Evolutionary conservation across 1,140 invertebrate species (phyloP), one percentile per base, ranked within the genome.

Genomic region (Leptinotarsa texana): DNA sequence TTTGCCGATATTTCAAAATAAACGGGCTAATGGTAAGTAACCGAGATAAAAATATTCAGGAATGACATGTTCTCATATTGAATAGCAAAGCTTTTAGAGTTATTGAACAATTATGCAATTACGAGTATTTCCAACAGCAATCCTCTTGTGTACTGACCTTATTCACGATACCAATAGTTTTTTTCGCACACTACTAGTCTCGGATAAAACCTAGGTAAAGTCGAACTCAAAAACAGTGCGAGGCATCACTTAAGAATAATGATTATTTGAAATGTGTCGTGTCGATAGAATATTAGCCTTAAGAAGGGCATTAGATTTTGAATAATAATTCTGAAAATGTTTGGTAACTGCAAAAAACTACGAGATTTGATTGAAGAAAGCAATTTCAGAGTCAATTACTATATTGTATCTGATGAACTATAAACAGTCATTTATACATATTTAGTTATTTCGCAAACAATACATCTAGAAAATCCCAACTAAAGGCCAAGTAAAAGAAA

Each of bases 201-300:
- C 72, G 51, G 57, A 73, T 73, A 66, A 75, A 72, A 83, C 79
- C 80, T 83, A 83, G 80, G 80, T 82, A 82, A 80, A 83, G 80
- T 81, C 82, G 74, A 82, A 81, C 77, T 79, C 63, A 77, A 75
- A 76, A 74, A 80, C 57, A 76, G 80, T 80, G 80, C 78, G 78
- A 79, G 76, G 80, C 80, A 48, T 70, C 57, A 57, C n/a, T 57
- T 61, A 17, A 17, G 51, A 47, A n/a, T 42, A 69, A 33, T 70
- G n/a, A 57, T 48, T n/a, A 69, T 47, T 69, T 47, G 67, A 69
- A 57, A 70, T 24, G 69, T 70, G 51, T 70, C 22, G 69, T 57
- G 49, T 70, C 49, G 18, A 18, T 68, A 68, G 63, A 18, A n/a
- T 57, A 18, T 17, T 4, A 5, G n/a, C n/a, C n/a, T 17, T 57